phyloP scores from a whole-genome alignment of 2,888 invertebrate genomes.

The Ophraella communa region DNA sequence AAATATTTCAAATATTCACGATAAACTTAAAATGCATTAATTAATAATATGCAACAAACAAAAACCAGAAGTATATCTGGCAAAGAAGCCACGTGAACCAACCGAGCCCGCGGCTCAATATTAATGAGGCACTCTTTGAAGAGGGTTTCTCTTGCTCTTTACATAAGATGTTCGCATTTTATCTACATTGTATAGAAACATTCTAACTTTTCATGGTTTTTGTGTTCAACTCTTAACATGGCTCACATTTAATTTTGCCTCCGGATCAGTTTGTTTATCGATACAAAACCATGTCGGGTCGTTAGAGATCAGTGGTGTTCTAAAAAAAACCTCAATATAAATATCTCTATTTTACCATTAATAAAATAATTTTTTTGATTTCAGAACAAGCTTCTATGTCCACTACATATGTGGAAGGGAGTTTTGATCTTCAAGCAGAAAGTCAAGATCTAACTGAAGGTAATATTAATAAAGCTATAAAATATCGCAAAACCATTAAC shows the following conservation, averaged over 20 bases:
- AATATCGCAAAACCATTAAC: no score
- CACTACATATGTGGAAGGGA: no score
- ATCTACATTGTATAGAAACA: slow-evolving; percentile 55
- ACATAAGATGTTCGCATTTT: slow-evolving; percentile 57
- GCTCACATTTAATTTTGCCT: slow-evolving; percentile 55
- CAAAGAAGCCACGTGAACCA: slow-evolving; percentile 32
- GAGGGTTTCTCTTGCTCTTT: slow-evolving; percentile 39
- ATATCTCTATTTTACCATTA: no score
- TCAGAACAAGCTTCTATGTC: no score
- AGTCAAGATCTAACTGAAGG: no score
- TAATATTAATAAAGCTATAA: no score
- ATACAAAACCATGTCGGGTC: slow-evolving; percentile 52
- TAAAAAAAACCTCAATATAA: not conserved
- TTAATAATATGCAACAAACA: slow-evolving; percentile 43
- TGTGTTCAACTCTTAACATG: slow-evolving; percentile 50
- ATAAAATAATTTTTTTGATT: no score
- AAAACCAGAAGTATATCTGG: slow-evolving; percentile 12
- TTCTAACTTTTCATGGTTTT: slow-evolving; percentile 52
- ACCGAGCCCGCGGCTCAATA: slow-evolving; percentile 49
- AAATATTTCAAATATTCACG: not conserved
- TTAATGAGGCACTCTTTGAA: slow-evolving; percentile 57
- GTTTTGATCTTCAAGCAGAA: no score
- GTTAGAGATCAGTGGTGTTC: slow-evolving; percentile 43
- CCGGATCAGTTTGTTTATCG: slow-evolving; percentile 55
- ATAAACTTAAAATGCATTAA: slow-evolving; percentile 46